Base-by-base conservation (phyloP, 2,888 invertebrate species). In the Maniola hyperantus region DNA sequence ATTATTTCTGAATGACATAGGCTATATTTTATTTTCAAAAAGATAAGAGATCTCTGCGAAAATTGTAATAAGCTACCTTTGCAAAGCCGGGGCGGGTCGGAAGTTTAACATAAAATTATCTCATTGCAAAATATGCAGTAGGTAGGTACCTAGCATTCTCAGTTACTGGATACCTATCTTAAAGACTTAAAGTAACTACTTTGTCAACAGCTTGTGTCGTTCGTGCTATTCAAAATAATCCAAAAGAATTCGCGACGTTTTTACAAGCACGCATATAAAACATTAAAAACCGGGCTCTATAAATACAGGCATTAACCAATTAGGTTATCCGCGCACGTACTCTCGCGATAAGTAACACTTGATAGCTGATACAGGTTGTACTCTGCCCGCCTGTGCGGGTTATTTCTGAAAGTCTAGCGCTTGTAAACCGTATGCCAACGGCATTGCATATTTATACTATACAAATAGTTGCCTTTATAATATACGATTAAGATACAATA, bases 251-350 rank as follows among this genome's bases (percentile, higher is more conserved):
- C 53, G n/a, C 33, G 20, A 53, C n/a, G 11, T 53, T 53, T 53
- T 34, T 53, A 33, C 33, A 34, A 54, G 15, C 15, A 13, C n/a
- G 54, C 54, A 33, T 15, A 51, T 51, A 26, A 51, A 11, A 26
- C 26, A 20, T 54, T 54, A 54, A 54, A 58, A 58, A 58, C 42
- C 15, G 4, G 57, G 20, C 26, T 26, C 42, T n/a, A 58, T 58
- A 58, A 58, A 58, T 58, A 58, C 44, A 50, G 57, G 26, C 59
- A 65, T 59, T 51, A 50, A 59, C 44, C 65, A 65, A 69, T 69
- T 69, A 66, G 59, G 64, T 55, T 69, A 64, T 64, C 69, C 69
- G 60, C 53, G 36, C 69, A 69, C 69, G 66, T 69, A 66, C 64
- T 61, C 48, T 59, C 59, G 55, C 60, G 69, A 69, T 69, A 69